These are phyloP conservation scores for Herpailurus yagouaroundi DNA, from an alignment of 2,113 vertebrate species.

Conservation along the genomic window DNA sequence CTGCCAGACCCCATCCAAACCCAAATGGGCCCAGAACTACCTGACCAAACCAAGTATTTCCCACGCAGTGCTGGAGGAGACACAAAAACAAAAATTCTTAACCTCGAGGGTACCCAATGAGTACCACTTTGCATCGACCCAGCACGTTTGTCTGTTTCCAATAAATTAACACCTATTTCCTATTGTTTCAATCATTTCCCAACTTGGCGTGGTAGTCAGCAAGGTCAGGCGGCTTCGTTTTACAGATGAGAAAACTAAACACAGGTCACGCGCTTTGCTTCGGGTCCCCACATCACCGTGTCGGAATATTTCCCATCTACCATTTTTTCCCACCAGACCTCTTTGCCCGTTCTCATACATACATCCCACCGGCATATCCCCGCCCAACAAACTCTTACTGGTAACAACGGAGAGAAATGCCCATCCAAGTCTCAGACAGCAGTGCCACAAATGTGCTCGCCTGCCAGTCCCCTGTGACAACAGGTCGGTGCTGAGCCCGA, in stretches of 20 bases:
- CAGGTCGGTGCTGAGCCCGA: neutral
- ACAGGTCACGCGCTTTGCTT: accelerated
- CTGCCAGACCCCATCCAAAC: neutral
- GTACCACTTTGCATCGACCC: neutral
- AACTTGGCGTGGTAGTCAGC: neutral
- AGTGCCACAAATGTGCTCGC: accelerated
- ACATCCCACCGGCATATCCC: neutral
- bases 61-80: accelerated
- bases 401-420: neutral
- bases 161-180: neutral
- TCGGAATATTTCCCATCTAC: neutral
- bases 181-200: neutral
- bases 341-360: neutral
- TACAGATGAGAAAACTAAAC: neutral
- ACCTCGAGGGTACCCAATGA: accelerated
- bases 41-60: accelerated
- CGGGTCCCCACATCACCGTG: neutral
- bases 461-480: neutral
- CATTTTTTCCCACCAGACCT: neutral
- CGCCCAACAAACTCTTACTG: neutral
- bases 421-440: neutral
- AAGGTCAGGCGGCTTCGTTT: neutral
- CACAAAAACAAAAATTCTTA: neutral
- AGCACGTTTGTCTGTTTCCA: neutral
- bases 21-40: neutral